These are phyloP conservation scores for Lamprotornis superbus DNA, from an alignment of 2,113 vertebrate species.

Conservation along the genomic window DNA sequence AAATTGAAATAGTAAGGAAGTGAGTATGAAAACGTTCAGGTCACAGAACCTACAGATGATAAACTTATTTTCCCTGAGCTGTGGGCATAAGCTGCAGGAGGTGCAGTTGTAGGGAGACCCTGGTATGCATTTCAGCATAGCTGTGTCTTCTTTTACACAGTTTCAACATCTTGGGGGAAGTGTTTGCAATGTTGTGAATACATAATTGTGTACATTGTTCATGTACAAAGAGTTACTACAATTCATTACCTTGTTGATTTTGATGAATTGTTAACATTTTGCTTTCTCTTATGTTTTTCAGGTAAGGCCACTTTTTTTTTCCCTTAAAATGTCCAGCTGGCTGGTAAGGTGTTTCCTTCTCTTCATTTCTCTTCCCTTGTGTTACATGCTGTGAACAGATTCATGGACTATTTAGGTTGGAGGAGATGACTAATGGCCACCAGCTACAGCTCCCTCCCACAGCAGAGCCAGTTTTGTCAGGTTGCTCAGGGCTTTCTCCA, in stretches of 20 bases:
- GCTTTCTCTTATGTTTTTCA: constrained; percentile 50
- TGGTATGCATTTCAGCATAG: background rate
- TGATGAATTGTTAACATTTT: constrained; percentile 26
- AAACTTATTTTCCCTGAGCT: background rate
- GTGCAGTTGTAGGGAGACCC: background rate
- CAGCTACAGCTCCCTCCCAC: background rate
- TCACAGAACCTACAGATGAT: background rate
- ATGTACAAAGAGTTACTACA: background rate
- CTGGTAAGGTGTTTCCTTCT: constrained; percentile 23
- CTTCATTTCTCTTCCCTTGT: background rate
- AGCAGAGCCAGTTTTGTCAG: background rate
- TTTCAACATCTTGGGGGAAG: background rate
- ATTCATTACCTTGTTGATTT: background rate
- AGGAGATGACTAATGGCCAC: background rate
- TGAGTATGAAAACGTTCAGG: background rate
- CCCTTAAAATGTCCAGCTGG: background rate
- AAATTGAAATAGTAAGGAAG: constrained; percentile 29
- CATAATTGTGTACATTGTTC: background rate
- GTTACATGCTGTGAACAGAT: background rate
- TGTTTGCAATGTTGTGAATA: background rate
- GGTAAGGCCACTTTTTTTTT: constrained; percentile 41
- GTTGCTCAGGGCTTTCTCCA: background rate
- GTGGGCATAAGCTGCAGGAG: background rate
- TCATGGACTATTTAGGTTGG: background rate
- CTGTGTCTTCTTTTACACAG: background rate